Base-by-base conservation (phyloP, 1,140 invertebrate species). In the honey bee (Apis mellifera) region DNA sequence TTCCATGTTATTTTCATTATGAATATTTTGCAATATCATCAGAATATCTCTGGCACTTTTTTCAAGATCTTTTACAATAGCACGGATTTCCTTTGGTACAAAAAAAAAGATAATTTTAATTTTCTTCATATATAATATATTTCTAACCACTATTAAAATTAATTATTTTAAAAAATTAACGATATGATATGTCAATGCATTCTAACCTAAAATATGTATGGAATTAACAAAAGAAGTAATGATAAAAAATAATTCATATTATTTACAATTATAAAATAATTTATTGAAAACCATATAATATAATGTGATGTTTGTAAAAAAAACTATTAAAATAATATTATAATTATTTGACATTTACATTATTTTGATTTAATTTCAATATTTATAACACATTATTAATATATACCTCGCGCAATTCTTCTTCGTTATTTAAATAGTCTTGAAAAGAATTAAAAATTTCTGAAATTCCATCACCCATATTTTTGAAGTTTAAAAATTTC, bases 1-100 rank as follows among this genome's bases (percentile, higher is more conserved):
- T 92, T 95, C 94, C 78, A 91, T 91, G 0, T 94, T 91, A 84
- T 92, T 91, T 75, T 95, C 94, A 82, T 96, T 95, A 89, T 97
- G 97, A 83, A 97, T 97, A 60, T 95, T 94, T 92, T 97, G 97
- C n/a, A 97, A 90, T 76, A 95, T 93, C 78, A 96, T 96, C 52
- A 95, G 91, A 62, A 97, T 96, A 89, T 97, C 96, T 88, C 96
- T 94, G 1, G 95, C 93, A 78, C 93, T 93, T 86, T 96, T 96
- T 88, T 97, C 97, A 83, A 97, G 95, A 85, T 96, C 95, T 82
- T 95, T 95, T 1, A 97, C 95, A 76, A 95, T 95, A 52, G 92
- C 90, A 69, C 96, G 94, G 77, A 97, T 97, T 93, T 96, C 95
- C 96, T 97, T 82, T 15, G 92, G 89, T 93, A 87, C 83, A 82